These are phyloP conservation scores for Plusia festucae DNA, from an alignment of 2,888 invertebrate species.

Conservation along the genomic window DNA sequence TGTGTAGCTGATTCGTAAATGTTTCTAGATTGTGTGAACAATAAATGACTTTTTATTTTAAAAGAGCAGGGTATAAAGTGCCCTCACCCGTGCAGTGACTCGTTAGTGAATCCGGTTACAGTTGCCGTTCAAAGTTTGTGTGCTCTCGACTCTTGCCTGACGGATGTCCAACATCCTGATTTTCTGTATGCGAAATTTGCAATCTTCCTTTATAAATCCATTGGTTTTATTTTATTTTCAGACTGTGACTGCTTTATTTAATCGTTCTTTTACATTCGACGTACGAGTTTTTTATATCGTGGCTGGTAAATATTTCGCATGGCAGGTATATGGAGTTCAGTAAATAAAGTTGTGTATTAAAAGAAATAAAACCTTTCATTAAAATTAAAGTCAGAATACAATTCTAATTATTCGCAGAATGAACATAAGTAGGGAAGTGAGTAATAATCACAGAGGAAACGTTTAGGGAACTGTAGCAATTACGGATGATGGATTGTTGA, in stretches of 20 bases:
- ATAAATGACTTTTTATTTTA: conserved; percentile 60
- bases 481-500: conserved; percentile 84
- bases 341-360: too few relatives aligned
- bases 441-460: conserved; percentile 80
- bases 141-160: conserved; percentile 75
- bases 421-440: conserved; percentile 38
- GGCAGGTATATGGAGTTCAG: neutral
- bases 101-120: conserved; percentile 85
- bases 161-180: conserved; percentile 75
- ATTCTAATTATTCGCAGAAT: neutral
- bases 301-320: neutral
- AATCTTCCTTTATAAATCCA: conserved; percentile 54
- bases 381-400: neutral
- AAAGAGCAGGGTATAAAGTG: conserved; percentile 47
- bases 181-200: conserved; percentile 62
- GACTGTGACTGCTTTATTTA: conserved; percentile 13
- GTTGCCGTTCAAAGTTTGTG: conserved; percentile 81
- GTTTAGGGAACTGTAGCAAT: conserved; percentile 77
- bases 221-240: conserved; percentile 43
- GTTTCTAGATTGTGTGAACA: conserved; percentile 28
- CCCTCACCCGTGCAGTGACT: conserved; percentile 72
- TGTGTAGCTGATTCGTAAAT: conserved; percentile 18
- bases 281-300: conserved; percentile 7
- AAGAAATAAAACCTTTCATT: neutral
- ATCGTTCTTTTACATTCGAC: conserved; percentile 17